These are phyloP conservation scores for Sprattus sprattus DNA, from an alignment of 2,113 vertebrate species.

Conservation along the genomic window DNA sequence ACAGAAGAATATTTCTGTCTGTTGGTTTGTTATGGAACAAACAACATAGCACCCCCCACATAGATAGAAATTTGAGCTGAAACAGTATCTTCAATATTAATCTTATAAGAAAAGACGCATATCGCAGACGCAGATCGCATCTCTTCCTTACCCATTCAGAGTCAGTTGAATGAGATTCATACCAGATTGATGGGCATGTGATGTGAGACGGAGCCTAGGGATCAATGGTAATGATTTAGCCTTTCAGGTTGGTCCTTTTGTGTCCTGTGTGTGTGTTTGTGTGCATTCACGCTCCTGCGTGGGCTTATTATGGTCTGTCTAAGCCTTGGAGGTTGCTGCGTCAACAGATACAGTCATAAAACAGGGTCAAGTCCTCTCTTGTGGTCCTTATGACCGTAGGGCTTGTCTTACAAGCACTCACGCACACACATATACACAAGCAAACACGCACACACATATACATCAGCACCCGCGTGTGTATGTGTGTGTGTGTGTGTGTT, in stretches of 20 bases:
- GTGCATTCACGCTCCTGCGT: not conserved
- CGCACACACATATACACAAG: not conserved
- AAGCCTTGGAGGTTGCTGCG: not conserved
- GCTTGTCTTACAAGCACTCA: not conserved
- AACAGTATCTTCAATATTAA: not conserved
- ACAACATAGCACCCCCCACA: not conserved
- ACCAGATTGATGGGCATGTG: not conserved
- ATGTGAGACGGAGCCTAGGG: not conserved
- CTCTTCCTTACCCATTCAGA: not conserved
- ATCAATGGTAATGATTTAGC: not conserved
- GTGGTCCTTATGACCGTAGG: not conserved
- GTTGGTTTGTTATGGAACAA: not conserved
- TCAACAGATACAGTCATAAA: not conserved
- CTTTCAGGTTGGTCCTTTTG: not conserved
- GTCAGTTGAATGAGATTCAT: not conserved
- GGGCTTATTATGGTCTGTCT: not conserved
- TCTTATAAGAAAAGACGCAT: not conserved
- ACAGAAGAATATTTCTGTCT: not conserved
- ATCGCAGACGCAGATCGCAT: not conserved
- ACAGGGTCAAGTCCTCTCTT: conserved; percentile 1
- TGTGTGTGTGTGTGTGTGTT: not conserved
- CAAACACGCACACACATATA: not conserved
- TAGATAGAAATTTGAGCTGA: not conserved
- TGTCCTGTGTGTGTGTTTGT: not conserved
- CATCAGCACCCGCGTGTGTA: no score